A percentile compares a stretch with the other conserved stretches of the same genome.
These are phyloP conservation scores for Carassius gibelio DNA, from an alignment of 2,113 vertebrate genomes.

Conservation along the genomic window DNA sequence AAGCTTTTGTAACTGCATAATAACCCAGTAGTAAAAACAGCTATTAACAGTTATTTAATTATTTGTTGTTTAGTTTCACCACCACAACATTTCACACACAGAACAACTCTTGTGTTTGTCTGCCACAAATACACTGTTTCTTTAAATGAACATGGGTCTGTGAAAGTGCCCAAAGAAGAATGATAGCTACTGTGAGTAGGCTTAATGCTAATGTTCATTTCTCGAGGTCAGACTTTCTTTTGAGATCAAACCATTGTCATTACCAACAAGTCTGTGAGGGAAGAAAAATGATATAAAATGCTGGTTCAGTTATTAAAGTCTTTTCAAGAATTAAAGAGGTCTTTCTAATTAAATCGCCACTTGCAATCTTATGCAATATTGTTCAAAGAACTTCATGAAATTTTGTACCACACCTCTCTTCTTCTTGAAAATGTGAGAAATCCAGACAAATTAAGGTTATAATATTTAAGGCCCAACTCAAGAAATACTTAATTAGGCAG, in stretches of 20 bases:
- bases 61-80: no score
- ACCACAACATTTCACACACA: no score
- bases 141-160: background rate
- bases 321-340: background rate
- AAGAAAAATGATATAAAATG: background rate
- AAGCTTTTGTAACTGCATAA: no score
- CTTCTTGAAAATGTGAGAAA: background rate
- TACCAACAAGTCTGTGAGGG: background rate
- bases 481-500: background rate
- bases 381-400: background rate
- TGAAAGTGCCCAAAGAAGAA: background rate
- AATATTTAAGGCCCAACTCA: background rate
- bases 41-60: no score
- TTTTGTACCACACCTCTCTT: background rate
- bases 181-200: background rate
- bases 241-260: background rate
- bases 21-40: no score
- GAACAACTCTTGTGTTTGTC: no score
- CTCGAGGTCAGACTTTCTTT: background rate
- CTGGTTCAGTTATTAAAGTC: background rate
- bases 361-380: constrained; percentile 7
- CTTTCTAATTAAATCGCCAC: background rate
- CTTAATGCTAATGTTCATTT: background rate
- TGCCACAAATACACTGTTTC: no score
- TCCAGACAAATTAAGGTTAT: background rate